Evolutionary conservation across 1,140 invertebrate genomes (phyloP).

Genomic region (Aphaenogaster floridana): DNA sequence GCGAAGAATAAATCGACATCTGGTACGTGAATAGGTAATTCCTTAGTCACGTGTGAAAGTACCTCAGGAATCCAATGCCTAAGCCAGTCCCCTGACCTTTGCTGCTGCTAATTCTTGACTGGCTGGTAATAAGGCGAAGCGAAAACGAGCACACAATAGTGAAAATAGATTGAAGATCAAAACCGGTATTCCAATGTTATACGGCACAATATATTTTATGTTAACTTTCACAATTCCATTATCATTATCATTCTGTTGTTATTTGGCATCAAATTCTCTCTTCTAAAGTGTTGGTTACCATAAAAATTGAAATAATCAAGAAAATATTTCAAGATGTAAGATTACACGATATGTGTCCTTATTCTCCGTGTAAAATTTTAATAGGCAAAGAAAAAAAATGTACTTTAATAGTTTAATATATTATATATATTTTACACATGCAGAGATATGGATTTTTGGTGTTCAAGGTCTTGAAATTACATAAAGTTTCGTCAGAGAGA

Average conservation of each 20-base stretch:
- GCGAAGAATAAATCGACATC: constrained; percentile 71
- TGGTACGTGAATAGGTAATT: constrained; percentile 77
- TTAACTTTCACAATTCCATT: neutral
- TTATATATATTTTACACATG: neutral
- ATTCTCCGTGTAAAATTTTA: no score
- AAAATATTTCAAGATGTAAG: no score
- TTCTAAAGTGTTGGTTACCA: no score
- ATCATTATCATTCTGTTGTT: neutral
- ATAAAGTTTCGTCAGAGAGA: neutral
- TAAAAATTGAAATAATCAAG: no score
- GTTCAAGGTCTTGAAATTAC: neutral
- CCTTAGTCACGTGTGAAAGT: constrained; percentile 84
- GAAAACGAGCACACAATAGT: constrained; percentile 4
- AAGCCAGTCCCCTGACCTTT: constrained; percentile 81
- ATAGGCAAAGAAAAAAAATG: no score
- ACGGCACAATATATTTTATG: no score
- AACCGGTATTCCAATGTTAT: neutral
- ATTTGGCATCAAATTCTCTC: neutral
- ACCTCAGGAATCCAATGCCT: constrained; percentile 79
- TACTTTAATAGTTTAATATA: neutral
- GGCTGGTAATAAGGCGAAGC: constrained; percentile 26
- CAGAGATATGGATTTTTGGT: neutral
- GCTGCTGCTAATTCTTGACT: constrained; percentile 65
- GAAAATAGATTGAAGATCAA: constrained; percentile 4
- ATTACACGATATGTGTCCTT: no score